Percentiles rank a stretch among this genome's conserved stretches.
These are phyloP conservation scores for Macroglossus sobrinus DNA, from an alignment of 2,113 vertebrate species.

Conservation along the genomic window DNA sequence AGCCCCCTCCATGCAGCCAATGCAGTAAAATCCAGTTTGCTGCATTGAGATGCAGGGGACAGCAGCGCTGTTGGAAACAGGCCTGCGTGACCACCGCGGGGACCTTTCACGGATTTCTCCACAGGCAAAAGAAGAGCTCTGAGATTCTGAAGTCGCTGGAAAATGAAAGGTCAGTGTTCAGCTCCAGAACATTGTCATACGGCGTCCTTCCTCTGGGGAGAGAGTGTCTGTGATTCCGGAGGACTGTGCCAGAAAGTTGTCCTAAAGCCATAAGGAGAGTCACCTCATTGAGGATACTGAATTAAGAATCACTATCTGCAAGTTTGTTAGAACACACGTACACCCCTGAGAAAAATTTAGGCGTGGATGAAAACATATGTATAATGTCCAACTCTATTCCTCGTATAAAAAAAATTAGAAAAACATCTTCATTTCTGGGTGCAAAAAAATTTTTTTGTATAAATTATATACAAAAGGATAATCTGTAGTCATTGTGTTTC, in stretches of 20 bases:
- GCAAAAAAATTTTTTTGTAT: too few relatives aligned
- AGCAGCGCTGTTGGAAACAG: not conserved
- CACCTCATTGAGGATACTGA: not conserved
- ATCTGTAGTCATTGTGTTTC: not conserved
- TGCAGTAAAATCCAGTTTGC: too few relatives aligned
- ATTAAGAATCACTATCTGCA: not conserved
- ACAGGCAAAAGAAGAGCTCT: slow-evolving; percentile 91
- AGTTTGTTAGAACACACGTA: not conserved
- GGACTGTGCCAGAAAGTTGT: not conserved
- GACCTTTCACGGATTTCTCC: not conserved
- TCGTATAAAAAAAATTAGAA: not conserved
- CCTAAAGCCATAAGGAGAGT: not conserved
- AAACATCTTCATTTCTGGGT: not conserved
- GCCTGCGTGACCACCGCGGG: not conserved
- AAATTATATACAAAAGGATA: not conserved
- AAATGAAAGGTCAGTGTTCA: slow-evolving; percentile 89
- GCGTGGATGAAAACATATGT: not conserved
- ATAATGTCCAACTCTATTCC: not conserved
- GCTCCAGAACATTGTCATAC: rapidly evolving
- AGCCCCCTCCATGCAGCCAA: too few relatives aligned
- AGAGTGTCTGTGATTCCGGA: not conserved
- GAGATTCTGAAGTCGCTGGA: slow-evolving; percentile 93
- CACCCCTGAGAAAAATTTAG: not conserved
- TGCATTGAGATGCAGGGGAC: too few relatives aligned
- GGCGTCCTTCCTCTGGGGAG: not conserved